Base-by-base conservation (phyloP, 2,888 invertebrate species). In the Nomada fabriciana region DNA sequence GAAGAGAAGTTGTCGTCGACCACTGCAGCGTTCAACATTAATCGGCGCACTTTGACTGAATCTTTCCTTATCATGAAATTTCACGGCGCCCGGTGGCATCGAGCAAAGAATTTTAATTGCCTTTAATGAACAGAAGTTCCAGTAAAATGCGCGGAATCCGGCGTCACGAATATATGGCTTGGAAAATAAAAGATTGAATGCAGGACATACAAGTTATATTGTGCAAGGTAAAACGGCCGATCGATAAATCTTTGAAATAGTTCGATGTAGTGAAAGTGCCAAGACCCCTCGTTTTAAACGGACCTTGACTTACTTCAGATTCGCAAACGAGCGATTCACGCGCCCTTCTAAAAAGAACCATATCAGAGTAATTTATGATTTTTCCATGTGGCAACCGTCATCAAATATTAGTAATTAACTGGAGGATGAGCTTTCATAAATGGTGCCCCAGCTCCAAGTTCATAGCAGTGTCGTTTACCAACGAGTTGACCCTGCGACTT, bases 251-350 rank as follows among this genome's bases (percentile, higher is more conserved):
- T 42, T n/a, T 50, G 29, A 73, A 74, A 67, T 63, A 52, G 20
- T 71, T 63, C n/a, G 23, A 65, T 36, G 25, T 55, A 57, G 73
- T 73, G 76, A 79, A 74, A 82, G 76, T 76, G n/a, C 61, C 36
- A n/a, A 63, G 63, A 36, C 55, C 63, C 63, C 75, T 82, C 57
- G 59, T 53, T 29, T 13, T 55, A 50, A 52, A 23, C 60, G 29
- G 57, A 53, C 50, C 80, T 83, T 75, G 78, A 79, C 69, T 76
- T 18, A 83, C 69, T 76, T 84, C 47, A 20, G 7, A 2, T 20
- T 29, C 10, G 57, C 57, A 25, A 13, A 47, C 25, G 29, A 10
- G 0, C 59, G 36, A 68, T 59, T 53, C 25, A 36, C 71, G 11
- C 57, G 15, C 18, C 23, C 5, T 23, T 15, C n/a, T 7, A 10